phyloP scores from a whole-genome alignment of 53 echinoderm and acorn worm species.

The Holothuria leucospilota region DNA sequence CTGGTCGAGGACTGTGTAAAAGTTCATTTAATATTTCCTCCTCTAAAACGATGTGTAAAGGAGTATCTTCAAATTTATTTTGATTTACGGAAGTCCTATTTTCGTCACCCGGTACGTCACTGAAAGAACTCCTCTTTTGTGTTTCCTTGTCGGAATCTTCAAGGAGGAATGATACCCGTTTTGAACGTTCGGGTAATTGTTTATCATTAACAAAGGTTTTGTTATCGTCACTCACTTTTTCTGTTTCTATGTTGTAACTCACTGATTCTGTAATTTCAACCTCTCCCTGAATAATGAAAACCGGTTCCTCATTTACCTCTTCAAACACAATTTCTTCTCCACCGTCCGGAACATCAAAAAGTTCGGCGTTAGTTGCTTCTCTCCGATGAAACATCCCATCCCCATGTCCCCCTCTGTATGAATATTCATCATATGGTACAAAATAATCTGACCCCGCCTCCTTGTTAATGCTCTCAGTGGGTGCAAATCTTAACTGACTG shows the following conservation, averaged over 20 bases:
- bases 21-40: slow-evolving; percentile 68
- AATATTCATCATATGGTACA: too few species aligned
- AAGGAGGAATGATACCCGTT: slow-evolving; percentile 57
- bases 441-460: neutral
- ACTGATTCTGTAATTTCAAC: slow-evolving; percentile 19
- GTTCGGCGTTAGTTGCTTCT: slow-evolving; percentile 4
- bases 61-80: slow-evolving; percentile 11
- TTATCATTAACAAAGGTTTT: slow-evolving; percentile 14
- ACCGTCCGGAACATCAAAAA: slow-evolving; percentile 8
- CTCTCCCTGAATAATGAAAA: slow-evolving; percentile 22
- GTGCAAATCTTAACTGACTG: too few species aligned
- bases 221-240: slow-evolving; percentile 28
- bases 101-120: neutral
- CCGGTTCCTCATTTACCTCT: neutral
- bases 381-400: neutral
- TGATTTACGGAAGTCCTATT: neutral
- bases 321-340: slow-evolving; percentile 11
- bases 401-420: neutral
- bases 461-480: neutral
- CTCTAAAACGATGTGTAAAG: slow-evolving; percentile 54
- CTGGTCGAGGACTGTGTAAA: slow-evolving; percentile 72
- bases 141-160: slow-evolving; percentile 48
- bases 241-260: slow-evolving; percentile 12
- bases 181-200: slow-evolving; percentile 20
- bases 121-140: slow-evolving; percentile 8